Evolutionary conservation across 64 coral and sea anemone species (phyloP).

Genomic region (Montipora sp.): DNA sequence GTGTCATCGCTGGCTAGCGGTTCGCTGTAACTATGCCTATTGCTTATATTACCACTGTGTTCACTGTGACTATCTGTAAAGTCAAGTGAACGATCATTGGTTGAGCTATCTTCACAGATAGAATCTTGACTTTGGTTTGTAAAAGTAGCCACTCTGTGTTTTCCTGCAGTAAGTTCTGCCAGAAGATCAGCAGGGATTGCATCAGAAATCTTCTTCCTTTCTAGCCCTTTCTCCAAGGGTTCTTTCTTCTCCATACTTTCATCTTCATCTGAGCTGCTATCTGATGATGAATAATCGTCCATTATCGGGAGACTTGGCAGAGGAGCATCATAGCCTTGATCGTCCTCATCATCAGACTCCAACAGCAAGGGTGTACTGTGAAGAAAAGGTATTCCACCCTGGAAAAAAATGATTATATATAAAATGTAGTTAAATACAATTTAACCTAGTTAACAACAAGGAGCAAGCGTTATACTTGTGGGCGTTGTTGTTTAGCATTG

Average conservation of each 20-base stretch:
- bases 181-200: conserved; percentile 35
- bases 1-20: conserved; percentile 71
- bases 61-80: conserved; percentile 88
- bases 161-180: conserved; percentile 24
- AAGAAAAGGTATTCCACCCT: not conserved
- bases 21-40: conserved; percentile 79
- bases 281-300: conserved; percentile 76
- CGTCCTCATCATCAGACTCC: conserved; percentile 10
- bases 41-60: conserved; percentile 67
- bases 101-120: conserved; percentile 19
- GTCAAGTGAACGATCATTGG: conserved; percentile 51
- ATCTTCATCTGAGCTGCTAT: conserved; percentile 93
- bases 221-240: conserved; percentile 9
- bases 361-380: conserved; percentile 39
- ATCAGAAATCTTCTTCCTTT: conserved; percentile 25
- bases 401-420: not conserved
- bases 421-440: no score
- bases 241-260: conserved; percentile 63
- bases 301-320: conserved; percentile 74
- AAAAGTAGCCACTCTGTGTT: not conserved
- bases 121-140: conserved; percentile 50
- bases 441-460: no score
- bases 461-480: no score
- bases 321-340: conserved; percentile 71
- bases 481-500: no score